Conservation (phyloP, 2,797 vertebrate genomes). For the Pempheris klunzingeri region DNA sequence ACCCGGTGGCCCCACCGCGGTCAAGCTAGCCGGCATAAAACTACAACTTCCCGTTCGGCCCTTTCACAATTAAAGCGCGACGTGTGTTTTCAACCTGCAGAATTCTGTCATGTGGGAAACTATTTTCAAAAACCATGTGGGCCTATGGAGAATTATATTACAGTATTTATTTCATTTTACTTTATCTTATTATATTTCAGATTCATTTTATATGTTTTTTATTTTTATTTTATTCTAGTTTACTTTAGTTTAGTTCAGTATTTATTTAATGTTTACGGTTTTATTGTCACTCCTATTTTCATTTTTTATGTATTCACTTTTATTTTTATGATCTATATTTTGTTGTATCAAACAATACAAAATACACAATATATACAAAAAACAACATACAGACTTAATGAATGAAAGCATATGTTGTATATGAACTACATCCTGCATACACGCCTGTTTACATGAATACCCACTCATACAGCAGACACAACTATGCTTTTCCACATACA, state of each 20-base stretch:
- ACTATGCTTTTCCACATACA: neutral
- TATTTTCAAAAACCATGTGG: neutral
- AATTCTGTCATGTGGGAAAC: neutral
- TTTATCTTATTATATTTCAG: too few relatives aligned
- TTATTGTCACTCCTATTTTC: neutral
- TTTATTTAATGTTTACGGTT: neutral
- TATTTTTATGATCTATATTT: neutral
- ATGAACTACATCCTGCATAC: neutral
- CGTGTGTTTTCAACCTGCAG: neutral
- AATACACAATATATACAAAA: neutral
- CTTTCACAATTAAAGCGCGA: constrained; percentile 49
- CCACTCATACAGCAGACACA: too few relatives aligned
- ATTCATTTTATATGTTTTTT: neutral
- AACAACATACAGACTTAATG: neutral
- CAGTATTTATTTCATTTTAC: neutral
- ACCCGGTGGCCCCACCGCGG: constrained; percentile 33
- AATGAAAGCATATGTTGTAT: too few relatives aligned
- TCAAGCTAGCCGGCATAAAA: constrained; percentile 17
- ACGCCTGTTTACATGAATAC: neutral
- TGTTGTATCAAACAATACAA: neutral
- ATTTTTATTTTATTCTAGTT: neutral
- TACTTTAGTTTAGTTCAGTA: too few relatives aligned
- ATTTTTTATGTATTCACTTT: too few relatives aligned
- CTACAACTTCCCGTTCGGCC: constrained; percentile 47
- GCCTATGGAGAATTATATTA: neutral